Percentiles rank a stretch among this genome's conserved stretches.
These are phyloP conservation scores for Thalassarche chlororhynchos DNA, from an alignment of 2,113 vertebrate species.

Conservation along the genomic window DNA sequence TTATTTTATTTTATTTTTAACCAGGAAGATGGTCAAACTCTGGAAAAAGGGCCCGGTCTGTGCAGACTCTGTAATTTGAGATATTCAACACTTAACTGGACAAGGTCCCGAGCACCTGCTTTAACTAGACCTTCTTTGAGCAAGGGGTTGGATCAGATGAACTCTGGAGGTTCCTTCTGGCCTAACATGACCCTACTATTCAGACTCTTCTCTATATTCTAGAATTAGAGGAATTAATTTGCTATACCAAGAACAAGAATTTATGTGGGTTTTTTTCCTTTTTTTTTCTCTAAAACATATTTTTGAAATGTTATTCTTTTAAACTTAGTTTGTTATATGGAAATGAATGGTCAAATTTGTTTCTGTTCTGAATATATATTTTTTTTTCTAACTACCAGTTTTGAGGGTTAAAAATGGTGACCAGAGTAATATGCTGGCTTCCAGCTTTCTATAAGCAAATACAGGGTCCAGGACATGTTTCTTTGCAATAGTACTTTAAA, in stretches of 20 bases:
- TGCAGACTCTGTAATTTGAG: background rate
- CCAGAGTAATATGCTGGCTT: background rate
- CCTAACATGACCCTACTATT: background rate
- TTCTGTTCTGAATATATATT: background rate
- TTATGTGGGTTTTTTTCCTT: fast-evolving
- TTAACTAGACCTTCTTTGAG: background rate
- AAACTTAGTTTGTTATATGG: background rate
- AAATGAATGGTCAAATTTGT: background rate
- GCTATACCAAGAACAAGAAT: background rate
- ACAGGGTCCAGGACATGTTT: background rate
- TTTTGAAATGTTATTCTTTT: background rate
- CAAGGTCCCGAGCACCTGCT: background rate
- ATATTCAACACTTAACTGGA: background rate
- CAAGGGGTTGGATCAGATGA: background rate
- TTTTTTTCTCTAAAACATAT: background rate
- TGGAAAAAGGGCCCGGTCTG: background rate
- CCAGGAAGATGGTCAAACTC: background rate
- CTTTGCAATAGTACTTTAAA: background rate
- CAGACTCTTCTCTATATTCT: background rate
- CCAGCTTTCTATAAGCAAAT: background rate
- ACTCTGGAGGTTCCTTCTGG: background rate
- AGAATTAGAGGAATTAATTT: background rate
- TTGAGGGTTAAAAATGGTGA: background rate
- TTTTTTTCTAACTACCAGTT: background rate
- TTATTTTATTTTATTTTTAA: background rate